Evolutionary conservation across 2,888 invertebrate species (phyloP).

Genomic region (Andrena haemorrhoa): DNA sequence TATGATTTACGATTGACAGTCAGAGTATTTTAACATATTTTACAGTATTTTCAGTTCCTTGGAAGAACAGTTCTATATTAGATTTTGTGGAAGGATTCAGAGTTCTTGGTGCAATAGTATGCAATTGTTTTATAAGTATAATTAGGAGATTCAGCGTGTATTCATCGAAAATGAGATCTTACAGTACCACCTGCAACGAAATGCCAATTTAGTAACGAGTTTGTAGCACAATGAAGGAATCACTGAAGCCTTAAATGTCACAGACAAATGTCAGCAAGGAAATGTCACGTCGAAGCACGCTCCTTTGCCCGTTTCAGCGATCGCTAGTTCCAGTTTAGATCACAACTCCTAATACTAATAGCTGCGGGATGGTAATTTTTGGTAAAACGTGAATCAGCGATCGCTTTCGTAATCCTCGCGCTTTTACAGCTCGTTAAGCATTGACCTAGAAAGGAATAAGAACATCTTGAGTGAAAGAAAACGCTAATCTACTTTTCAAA

Average conservation of each 20-base stretch:
- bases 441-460: constrained; percentile 49
- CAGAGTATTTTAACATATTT: neutral
- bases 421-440: constrained; percentile 32
- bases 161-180: neutral
- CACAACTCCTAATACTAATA: neutral
- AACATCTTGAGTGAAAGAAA: constrained; percentile 18
- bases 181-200: neutral
- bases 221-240: constrained; percentile 17
- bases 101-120: too few relatives aligned
- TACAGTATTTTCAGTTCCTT: neutral
- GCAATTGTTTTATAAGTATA: neutral
- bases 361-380: neutral
- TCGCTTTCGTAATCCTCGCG: constrained; percentile 18
- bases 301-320: neutral
- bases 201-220: neutral
- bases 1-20: neutral
- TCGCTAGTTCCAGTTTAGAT: neutral
- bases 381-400: neutral
- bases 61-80: neutral
- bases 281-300: constrained; percentile 56
- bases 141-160: neutral
- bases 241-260: constrained; percentile 54
- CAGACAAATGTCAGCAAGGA: constrained; percentile 52
- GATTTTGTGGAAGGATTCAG: too few relatives aligned
- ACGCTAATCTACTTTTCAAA: neutral